Percentiles rank a stretch among this genome's conserved stretches.
Evolutionary conservation across 2,888 invertebrate species (phyloP).

Genomic region (Diploptera punctata): DNA sequence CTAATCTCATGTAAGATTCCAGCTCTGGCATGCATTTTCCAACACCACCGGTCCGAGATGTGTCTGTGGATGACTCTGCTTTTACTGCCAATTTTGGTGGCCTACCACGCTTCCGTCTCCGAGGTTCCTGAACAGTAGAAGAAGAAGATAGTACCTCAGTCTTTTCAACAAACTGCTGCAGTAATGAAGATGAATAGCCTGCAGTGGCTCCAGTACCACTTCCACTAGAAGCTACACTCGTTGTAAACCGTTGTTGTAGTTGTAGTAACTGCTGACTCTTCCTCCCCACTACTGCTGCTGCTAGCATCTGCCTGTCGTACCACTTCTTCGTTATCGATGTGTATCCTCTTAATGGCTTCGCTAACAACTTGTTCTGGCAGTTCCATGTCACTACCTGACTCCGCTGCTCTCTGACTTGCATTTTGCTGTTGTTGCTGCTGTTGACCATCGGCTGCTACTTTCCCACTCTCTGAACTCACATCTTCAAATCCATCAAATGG

Average conservation of each 20-base stretch:
- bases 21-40: conserved; percentile 46
- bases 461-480: conserved; percentile 51
- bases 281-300: conserved; percentile 65
- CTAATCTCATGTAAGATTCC: conserved; percentile 49
- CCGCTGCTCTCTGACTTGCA: conserved; percentile 24
- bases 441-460: conserved; percentile 39
- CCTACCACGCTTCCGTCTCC: conserved; percentile 45
- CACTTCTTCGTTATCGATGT: conserved; percentile 59
- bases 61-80: conserved; percentile 35
- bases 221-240: neutral
- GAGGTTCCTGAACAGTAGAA: conserved; percentile 30
- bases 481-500: conserved; percentile 67
- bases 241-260: neutral
- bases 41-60: conserved; percentile 30
- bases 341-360: conserved; percentile 69
- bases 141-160: conserved; percentile 12
- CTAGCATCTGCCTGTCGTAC: conserved; percentile 63
- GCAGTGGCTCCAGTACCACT: neutral
- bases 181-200: conserved; percentile 70
- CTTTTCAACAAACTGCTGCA: conserved; percentile 66
- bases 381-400: conserved; percentile 77
- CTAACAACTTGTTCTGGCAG: conserved; percentile 73
- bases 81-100: conserved; percentile 45
- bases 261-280: neutral
- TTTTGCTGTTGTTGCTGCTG: conserved; percentile 29